phyloP scores from a whole-genome alignment of 2,888 invertebrate genomes.

The Lasioglossum pauxillum region DNA sequence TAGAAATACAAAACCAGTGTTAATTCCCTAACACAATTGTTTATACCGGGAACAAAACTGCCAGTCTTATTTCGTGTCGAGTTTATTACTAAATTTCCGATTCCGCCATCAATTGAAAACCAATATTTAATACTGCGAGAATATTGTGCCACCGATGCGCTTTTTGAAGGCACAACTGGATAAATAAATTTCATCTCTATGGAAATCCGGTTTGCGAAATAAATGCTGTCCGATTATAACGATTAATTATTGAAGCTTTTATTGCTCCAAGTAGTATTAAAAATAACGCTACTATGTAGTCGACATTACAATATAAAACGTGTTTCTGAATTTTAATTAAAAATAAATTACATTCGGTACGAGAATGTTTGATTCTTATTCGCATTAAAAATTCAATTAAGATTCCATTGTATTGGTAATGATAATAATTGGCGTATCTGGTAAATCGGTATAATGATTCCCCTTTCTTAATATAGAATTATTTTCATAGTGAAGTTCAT shows the following conservation, averaged over 20 bases:
- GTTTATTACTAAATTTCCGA: neutral
- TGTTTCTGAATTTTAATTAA: neutral
- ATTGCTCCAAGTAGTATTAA: neutral
- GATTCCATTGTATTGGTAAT: too few relatives aligned
- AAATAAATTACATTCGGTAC: too few relatives aligned
- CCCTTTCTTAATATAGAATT: too few relatives aligned
- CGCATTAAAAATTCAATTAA: too few relatives aligned
- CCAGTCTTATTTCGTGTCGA: neutral
- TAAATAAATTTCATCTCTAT: constrained; percentile 1
- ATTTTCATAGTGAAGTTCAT: too few relatives aligned
- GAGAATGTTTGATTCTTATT: neutral
- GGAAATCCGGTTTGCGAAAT: neutral
- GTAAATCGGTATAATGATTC: too few relatives aligned
- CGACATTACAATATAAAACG: neutral
- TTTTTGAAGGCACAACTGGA: neutral
- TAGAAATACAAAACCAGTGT: too few relatives aligned
- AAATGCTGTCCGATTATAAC: neutral
- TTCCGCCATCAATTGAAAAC: neutral
- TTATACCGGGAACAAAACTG: neutral
- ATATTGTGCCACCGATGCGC: neutral
- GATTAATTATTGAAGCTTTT: neutral
- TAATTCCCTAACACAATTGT: neutral
- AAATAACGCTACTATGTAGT: neutral
- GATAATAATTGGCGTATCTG: too few relatives aligned
- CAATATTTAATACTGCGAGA: neutral